A percentile compares a stretch with the other conserved stretches of the same genome.
phyloP scores from a whole-genome alignment of 2,113 vertebrate species.

The Pachypanchax playfairii region DNA sequence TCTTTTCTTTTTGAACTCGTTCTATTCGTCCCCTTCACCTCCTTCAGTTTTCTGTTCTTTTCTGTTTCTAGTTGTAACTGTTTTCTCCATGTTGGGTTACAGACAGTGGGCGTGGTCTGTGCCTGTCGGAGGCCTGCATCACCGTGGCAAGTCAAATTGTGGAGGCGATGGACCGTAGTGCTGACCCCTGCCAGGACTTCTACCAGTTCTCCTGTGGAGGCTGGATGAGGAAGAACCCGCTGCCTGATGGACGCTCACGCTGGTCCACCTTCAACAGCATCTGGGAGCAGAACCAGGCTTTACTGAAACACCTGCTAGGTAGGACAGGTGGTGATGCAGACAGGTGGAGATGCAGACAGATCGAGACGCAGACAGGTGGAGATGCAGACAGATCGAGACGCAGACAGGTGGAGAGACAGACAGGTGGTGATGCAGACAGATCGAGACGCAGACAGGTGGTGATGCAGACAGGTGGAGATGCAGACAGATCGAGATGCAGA shows the following conservation, averaged over 20 bases:
- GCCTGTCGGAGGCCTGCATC: slow-evolving; percentile 90
- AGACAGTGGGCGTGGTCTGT: slow-evolving; percentile 85
- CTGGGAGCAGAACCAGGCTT: slow-evolving; percentile 97
- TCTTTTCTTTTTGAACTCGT: not conserved
- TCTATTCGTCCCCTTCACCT: not conserved
- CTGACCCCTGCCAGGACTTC: slow-evolving; percentile 94
- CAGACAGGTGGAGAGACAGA: too few relatives aligned
- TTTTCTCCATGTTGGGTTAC: slow-evolving; percentile 22
- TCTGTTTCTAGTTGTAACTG: not conserved
- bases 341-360: too few relatives aligned
- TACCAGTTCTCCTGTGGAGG: slow-evolving; percentile 96
- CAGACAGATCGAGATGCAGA: too few relatives aligned
- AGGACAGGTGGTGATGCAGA: slow-evolving; percentile 31
- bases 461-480: too few relatives aligned
- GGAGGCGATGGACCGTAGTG: slow-evolving; percentile 88
- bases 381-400: too few relatives aligned
- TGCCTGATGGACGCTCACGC: slow-evolving; percentile 91
- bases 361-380: too few relatives aligned
- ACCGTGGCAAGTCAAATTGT: slow-evolving; percentile 92
- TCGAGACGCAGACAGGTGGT: too few relatives aligned
- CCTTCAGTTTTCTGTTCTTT: not conserved
- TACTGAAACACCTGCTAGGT: slow-evolving; percentile 96
- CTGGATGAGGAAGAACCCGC: slow-evolving; percentile 93
- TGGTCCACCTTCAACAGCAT: slow-evolving; percentile 99
- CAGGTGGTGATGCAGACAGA: too few relatives aligned